phyloP scores from a whole-genome alignment of 2,113 vertebrate genomes.

The Tringa solitaria region DNA sequence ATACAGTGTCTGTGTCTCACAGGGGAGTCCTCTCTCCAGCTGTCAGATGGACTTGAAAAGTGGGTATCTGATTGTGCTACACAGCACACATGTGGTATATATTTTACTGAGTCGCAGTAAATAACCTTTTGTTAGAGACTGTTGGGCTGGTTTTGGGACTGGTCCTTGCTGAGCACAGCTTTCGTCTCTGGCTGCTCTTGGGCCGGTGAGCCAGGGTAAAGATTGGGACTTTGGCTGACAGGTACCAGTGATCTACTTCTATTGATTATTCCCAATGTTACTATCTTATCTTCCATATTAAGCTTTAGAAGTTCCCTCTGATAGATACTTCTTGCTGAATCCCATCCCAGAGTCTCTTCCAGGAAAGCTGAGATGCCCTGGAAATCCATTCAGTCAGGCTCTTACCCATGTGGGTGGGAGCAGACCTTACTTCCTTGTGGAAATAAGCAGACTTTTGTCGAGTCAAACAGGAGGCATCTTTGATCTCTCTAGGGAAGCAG shows the following conservation, averaged over 20 bases:
- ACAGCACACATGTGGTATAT: fast-evolving
- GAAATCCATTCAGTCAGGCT: background rate
- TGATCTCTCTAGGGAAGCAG: background rate
- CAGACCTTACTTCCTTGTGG: background rate
- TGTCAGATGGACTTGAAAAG: background rate
- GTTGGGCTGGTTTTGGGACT: background rate
- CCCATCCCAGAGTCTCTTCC: background rate
- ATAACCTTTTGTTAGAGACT: background rate
- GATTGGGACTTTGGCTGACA: background rate
- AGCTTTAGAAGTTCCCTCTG: background rate
- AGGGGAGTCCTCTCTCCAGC: background rate
- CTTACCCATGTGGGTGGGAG: fast-evolving
- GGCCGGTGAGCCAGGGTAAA: background rate
- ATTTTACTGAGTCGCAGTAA: background rate
- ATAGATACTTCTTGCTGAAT: background rate
- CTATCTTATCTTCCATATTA: background rate
- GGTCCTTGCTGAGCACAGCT: background rate
- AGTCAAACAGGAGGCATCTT: background rate
- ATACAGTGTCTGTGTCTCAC: background rate
- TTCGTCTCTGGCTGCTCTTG: background rate
- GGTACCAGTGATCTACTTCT: fast-evolving
- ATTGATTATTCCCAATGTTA: background rate
- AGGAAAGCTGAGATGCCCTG: background rate
- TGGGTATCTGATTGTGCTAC: fast-evolving
- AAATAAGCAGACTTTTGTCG: background rate